phyloP scores from a whole-genome alignment of 2,888 invertebrate species.

The Trichogramma dendrolimi region DNA sequence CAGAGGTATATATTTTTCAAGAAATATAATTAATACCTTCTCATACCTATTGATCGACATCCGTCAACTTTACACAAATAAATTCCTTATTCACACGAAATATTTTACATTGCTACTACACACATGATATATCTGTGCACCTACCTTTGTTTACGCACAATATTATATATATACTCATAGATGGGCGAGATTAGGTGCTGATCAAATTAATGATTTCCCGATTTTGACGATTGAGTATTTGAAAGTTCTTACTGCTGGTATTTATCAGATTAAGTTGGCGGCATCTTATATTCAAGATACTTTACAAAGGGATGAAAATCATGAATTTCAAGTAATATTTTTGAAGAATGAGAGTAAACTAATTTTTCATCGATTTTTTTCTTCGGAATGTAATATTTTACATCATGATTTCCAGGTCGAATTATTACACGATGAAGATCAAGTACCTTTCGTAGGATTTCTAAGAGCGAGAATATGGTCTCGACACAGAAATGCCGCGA shows the following conservation, averaged over 20 bases:
- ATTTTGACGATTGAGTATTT: constrained; percentile 1
- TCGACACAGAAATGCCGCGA: not conserved
- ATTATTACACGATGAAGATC: not conserved
- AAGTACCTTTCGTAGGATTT: not conserved
- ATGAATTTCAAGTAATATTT: not conserved
- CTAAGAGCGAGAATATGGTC: not conserved
- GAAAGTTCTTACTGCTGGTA: not conserved
- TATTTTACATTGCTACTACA: too few species aligned
- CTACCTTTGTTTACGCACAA: too few species aligned
- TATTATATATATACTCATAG: too few species aligned
- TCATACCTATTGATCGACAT: too few species aligned
- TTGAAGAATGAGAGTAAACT: not conserved
- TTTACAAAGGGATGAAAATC: not conserved
- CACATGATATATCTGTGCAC: too few species aligned
- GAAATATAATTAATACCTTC: too few species aligned
- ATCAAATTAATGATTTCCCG: not conserved
- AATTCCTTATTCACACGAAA: too few species aligned
- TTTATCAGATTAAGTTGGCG: not conserved
- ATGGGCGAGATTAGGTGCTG: constrained; percentile 11
- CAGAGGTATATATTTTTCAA: too few species aligned
- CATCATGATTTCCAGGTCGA: not conserved
- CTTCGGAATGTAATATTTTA: too few species aligned
- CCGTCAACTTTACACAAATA: too few species aligned
- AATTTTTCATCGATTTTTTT: too few species aligned
- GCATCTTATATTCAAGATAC: constrained; percentile 6